Percentiles rank a stretch among this genome's conserved stretches.
Conservation (phyloP, 2,888 invertebrate species). For the Proisotoma minuta region DNA sequence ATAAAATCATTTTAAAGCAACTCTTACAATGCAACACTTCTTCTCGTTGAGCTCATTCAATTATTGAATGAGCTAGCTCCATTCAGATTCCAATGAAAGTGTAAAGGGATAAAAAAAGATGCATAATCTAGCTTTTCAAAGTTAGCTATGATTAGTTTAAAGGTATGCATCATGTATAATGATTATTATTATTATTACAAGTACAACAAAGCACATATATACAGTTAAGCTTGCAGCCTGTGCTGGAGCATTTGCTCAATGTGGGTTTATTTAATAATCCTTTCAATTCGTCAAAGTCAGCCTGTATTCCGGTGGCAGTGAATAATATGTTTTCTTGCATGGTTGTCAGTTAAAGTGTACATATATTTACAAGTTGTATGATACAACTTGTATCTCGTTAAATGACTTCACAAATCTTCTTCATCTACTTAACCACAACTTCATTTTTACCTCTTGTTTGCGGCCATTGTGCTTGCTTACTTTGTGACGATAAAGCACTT, state of each 20-base stretch:
- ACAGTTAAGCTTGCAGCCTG: not conserved
- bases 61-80: not conserved
- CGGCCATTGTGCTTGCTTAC: no score
- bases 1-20: no score
- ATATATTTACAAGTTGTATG: no score
- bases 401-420: no score
- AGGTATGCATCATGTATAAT: not conserved
- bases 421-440: no score
- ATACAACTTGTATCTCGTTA: no score
- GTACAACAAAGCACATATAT: no score
- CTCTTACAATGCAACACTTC: no score
- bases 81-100: slow-evolving; percentile 1
- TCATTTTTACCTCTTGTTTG: no score
- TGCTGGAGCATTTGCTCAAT: not conserved
- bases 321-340: slow-evolving; percentile 3
- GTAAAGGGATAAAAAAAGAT: not conserved
- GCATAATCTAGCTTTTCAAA: not conserved
- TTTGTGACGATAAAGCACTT: no score
- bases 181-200: no score
- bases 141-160: not conserved
- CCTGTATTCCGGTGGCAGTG: not conserved
- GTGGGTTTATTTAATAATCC: not conserved
- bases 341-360: not conserved
- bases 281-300: slow-evolving; percentile 2
- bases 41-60: no score